Evolutionary conservation across 2,888 invertebrate genomes (phyloP).

Genomic region (Eulithis prunata): DNA sequence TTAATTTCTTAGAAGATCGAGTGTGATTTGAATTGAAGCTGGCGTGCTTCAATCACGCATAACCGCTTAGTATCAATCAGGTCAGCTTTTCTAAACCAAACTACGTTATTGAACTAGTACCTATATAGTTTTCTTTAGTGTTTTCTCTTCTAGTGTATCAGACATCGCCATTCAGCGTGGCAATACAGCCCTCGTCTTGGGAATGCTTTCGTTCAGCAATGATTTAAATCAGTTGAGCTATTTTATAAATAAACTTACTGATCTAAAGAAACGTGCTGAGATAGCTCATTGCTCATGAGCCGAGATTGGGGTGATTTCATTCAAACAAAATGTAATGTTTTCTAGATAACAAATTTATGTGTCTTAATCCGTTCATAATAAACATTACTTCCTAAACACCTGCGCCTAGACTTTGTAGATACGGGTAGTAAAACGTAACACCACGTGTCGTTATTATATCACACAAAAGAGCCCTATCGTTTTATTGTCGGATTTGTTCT

Average conservation of each 20-base stretch:
- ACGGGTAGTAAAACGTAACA: slow-evolving; percentile 22
- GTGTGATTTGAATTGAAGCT: background rate
- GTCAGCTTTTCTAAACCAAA: too few relatives aligned
- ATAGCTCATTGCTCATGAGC: background rate
- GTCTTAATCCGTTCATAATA: slow-evolving; percentile 14
- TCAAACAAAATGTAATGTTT: background rate
- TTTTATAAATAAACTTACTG: too few relatives aligned
- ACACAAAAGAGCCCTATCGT: slow-evolving; percentile 27
- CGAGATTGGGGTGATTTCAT: background rate
- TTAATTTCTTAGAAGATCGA: too few relatives aligned
- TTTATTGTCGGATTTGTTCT: slow-evolving; percentile 20
- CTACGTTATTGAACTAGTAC: too few relatives aligned
- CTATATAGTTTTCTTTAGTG: background rate
- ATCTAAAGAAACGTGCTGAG: background rate
- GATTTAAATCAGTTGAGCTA: slow-evolving; percentile 1
- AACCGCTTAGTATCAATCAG: background rate
- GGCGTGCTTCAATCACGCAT: background rate
- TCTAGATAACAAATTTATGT: background rate
- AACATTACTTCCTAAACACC: slow-evolving; percentile 24
- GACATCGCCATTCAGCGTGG: background rate
- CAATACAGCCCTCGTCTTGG: background rate
- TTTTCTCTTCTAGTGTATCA: background rate
- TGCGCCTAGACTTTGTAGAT: slow-evolving; percentile 18
- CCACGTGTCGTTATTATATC: slow-evolving; percentile 20
- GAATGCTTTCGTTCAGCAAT: background rate